These are phyloP conservation scores for Orientallactaga sibirica DNA, from an alignment of 2,797 vertebrate species.

Conservation along the genomic window DNA sequence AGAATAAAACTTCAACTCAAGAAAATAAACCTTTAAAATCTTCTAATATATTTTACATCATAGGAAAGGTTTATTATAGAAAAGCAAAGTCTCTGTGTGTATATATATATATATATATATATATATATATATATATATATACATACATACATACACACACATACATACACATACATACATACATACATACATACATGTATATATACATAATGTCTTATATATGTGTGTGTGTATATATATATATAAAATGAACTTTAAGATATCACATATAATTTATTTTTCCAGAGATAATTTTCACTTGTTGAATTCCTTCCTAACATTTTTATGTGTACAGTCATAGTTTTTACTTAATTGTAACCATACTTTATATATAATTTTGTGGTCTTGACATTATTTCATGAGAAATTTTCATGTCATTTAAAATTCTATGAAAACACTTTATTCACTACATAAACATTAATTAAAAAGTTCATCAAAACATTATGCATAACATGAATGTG, in stretches of 20 bases:
- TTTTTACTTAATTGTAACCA: slow-evolving; percentile 13
- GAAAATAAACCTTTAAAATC: slow-evolving; percentile 6
- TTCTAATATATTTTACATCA: slow-evolving; percentile 25
- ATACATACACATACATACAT: too few species aligned
- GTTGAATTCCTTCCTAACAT: background rate
- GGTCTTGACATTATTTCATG: background rate
- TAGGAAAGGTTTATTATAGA: background rate
- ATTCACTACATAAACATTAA: too few species aligned
- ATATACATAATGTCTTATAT: too few species aligned
- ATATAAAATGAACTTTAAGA: slow-evolving; percentile 5
- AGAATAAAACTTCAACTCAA: too few species aligned
- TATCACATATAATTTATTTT: background rate
- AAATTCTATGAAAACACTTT: too few species aligned
- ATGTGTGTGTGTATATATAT: background rate
- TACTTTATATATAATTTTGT: background rate
- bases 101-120: too few species aligned
- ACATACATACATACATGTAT: too few species aligned
- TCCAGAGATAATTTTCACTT: background rate
- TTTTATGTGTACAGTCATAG: background rate
- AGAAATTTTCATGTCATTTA: background rate
- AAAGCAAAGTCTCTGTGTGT: background rate
- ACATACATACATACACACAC: too few species aligned
- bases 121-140: too few species aligned
- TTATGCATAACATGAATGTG: too few species aligned
- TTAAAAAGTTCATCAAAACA: too few species aligned